phyloP scores from a whole-genome alignment of 2,888 invertebrate genomes.

The Rhagonycha fulva region DNA sequence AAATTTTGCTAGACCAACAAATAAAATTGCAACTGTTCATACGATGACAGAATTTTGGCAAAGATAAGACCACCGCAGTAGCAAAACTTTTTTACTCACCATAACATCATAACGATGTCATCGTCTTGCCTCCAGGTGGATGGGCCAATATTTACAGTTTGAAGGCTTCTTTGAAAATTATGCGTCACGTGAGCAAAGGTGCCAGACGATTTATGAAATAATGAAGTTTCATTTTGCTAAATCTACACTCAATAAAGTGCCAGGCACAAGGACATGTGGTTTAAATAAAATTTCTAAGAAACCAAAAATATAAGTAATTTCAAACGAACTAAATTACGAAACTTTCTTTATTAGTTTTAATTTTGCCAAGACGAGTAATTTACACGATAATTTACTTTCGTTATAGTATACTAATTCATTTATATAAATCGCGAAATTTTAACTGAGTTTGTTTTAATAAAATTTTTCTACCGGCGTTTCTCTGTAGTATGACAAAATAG shows the following conservation, averaged over 20 bases:
- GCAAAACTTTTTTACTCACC: conserved; percentile 5
- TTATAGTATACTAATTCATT: background rate
- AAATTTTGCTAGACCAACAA: conserved; percentile 15
- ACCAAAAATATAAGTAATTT: background rate
- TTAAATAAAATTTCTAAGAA: conserved; percentile 15
- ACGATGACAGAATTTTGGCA: conserved; percentile 21
- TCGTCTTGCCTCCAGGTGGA: conserved; percentile 18
- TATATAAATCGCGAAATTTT: background rate
- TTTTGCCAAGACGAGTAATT: background rate
- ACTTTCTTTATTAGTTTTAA: background rate
- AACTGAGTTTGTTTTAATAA: background rate
- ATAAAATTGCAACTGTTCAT: conserved; percentile 21
- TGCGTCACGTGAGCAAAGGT: conserved; percentile 25
- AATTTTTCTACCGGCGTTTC: background rate
- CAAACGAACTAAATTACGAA: conserved; percentile 2
- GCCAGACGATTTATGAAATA: conserved; percentile 35
- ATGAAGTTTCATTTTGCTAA: conserved; percentile 18
- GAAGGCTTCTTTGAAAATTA: conserved; percentile 14
- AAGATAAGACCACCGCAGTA: conserved; percentile 1
- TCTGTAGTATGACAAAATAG: background rate
- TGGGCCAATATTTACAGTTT: conserved; percentile 8
- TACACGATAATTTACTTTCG: background rate
- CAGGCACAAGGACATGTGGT: conserved; percentile 15
- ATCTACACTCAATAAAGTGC: conserved; percentile 10
- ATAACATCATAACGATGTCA: conserved; percentile 13